Conservation (phyloP, 1,140 invertebrate species). For the Aphaenogaster rudis region DNA sequence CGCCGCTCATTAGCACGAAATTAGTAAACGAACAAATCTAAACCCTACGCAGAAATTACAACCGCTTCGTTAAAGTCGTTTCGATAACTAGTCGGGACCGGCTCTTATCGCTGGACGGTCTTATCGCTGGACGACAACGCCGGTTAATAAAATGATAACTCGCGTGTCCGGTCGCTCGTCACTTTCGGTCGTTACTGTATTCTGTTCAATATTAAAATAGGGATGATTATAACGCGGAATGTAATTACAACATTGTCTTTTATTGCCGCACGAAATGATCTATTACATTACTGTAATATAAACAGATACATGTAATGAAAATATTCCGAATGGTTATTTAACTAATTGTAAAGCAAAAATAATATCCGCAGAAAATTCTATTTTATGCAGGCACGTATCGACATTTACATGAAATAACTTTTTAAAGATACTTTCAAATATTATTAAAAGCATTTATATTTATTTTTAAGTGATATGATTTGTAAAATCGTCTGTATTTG, state of each 20-base stretch:
- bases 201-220: neutral
- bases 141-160: constrained; percentile 34
- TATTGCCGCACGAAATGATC: neutral
- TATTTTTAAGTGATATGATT: neutral
- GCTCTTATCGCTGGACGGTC: constrained; percentile 11
- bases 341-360: neutral
- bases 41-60: constrained; percentile 10
- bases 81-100: constrained; percentile 28
- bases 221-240: neutral
- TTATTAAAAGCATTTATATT: neutral
- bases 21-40: constrained; percentile 55
- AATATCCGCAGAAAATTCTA: neutral
- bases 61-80: constrained; percentile 28
- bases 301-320: neutral
- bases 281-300: neutral
- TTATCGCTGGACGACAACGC: constrained; percentile 23
- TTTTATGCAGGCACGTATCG: neutral
- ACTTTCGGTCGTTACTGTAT: constrained; percentile 19
- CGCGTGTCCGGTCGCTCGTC: constrained; percentile 5
- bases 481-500: neutral
- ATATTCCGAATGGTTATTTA: neutral
- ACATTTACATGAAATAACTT: neutral
- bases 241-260: constrained; percentile 36
- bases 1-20: constrained; percentile 43
- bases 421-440: neutral